Evolutionary conservation across 2,113 vertebrate genomes (phyloP).

Genomic region (Tachysurus vachellii): DNA sequence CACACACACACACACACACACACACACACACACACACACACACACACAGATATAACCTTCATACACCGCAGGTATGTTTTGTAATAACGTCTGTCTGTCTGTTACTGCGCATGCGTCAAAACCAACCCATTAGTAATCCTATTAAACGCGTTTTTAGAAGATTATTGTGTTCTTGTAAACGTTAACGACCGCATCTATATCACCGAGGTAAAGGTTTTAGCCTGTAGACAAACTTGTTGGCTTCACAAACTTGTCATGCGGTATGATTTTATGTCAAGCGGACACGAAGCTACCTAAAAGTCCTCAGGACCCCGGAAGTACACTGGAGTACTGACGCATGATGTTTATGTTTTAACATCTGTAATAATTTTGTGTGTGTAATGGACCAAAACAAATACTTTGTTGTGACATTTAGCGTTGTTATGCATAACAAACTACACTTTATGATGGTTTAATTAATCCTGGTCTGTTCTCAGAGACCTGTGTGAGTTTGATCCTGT

Average conservation of each 20-base stretch:
- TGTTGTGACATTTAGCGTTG: rapidly evolving
- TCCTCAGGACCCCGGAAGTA: not conserved
- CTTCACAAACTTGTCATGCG: not conserved
- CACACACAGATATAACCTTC: no score
- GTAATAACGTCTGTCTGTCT: no score
- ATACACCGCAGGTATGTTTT: no score
- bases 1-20: not conserved
- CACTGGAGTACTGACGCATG: not conserved
- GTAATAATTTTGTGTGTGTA: not conserved
- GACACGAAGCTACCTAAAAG: not conserved
- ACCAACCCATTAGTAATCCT: not conserved
- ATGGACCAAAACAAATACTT: no score
- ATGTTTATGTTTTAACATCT: not conserved
- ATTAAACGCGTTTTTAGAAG: not conserved
- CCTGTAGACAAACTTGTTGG: no score
- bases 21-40: not conserved
- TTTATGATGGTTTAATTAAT: not conserved
- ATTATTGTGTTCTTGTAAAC: no score
- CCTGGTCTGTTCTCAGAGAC: not conserved
- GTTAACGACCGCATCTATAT: not conserved
- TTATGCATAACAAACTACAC: not conserved
- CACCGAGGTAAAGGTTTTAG: no score
- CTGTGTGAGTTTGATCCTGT: not conserved
- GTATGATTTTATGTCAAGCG: not conserved
- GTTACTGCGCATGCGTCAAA: not conserved